A percentile compares a stretch with the other conserved stretches of the same genome.
Evolutionary conservation across 2,113 vertebrate species (phyloP).

Genomic region (Columbina picui): DNA sequence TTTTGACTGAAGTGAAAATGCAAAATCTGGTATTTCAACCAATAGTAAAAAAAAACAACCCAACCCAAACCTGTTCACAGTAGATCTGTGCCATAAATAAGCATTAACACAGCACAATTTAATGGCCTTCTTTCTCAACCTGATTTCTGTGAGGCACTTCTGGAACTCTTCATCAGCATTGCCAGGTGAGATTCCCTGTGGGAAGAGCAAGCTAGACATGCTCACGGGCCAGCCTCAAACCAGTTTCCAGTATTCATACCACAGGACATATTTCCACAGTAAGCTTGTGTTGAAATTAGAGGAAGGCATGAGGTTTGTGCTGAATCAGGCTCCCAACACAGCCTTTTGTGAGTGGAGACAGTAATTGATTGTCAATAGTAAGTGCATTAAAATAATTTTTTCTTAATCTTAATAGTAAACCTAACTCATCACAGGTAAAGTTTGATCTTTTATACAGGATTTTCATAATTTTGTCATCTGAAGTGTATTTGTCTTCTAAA

Average conservation of each 20-base stretch:
- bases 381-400: background rate
- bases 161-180: background rate
- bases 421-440: background rate
- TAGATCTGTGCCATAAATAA: background rate
- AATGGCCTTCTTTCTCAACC: background rate
- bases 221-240: background rate
- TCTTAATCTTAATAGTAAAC: background rate
- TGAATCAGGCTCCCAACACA: background rate
- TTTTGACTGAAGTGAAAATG: background rate
- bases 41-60: background rate
- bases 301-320: background rate
- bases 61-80: background rate
- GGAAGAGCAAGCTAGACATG: background rate
- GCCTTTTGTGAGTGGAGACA: background rate
- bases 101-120: background rate
- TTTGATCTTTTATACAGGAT: background rate
- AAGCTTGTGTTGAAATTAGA: background rate
- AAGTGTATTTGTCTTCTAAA: background rate
- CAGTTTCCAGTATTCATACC: background rate
- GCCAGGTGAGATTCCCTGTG: background rate
- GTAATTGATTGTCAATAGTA: background rate
- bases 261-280: background rate
- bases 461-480: background rate
- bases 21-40: background rate
- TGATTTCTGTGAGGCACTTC: background rate